Evolutionary conservation across 2,797 vertebrate genomes (phyloP), one percentile per base, ranked within the genome.

Genomic region (Lepilemur septentrionalis): DNA sequence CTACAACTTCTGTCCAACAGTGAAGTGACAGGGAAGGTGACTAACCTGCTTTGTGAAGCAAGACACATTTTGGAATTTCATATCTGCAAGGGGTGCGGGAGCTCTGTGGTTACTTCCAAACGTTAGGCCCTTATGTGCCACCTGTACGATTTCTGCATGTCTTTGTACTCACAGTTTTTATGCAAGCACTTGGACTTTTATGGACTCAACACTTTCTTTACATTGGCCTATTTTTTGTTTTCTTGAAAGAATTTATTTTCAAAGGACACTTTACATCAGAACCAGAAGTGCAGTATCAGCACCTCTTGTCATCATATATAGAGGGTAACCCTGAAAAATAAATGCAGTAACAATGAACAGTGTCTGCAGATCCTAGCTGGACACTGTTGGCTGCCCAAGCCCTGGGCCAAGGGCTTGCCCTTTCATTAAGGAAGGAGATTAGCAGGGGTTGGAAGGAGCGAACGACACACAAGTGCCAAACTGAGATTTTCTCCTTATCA

Each of bases 211-310:
- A 35, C 2, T 89, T 61, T 61, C 61, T 79, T 88, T 82, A 5
- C 48, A 52, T 20, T 30, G 48, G 46, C 22, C 41, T 89, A 52
- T 46, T 50, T 65, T 85, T 91, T 79, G 4, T 65, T 93, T 78
- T 35, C 79, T 57, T 65, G 93, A 52, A 70, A 55, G 4, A 84
- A 83, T 25, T 52, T 82, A 57, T 69, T 65, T 78, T 84, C 22
- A 91, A 81, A 80, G 43, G 57, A 89, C 93, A 89, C 22, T 35
- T 55, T 55, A 9, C 48, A 94, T 94, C 28, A 69, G 20, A 83
- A 48, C 46, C 23, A 50, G 57, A 96, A 84, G 59, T 38, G 14
- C 38, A 50, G 75, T 82, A 46, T 61, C 57, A 61, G 57, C 23
- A 28, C 0, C 20, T 6, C 41, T 48, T n/a, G 76, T 32, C 41